Percentiles rank a stretch among this genome's conserved stretches.
Evolutionary conservation across 1,140 invertebrate species (phyloP).

Genomic region (Pogonomyrmex barbatus): DNA sequence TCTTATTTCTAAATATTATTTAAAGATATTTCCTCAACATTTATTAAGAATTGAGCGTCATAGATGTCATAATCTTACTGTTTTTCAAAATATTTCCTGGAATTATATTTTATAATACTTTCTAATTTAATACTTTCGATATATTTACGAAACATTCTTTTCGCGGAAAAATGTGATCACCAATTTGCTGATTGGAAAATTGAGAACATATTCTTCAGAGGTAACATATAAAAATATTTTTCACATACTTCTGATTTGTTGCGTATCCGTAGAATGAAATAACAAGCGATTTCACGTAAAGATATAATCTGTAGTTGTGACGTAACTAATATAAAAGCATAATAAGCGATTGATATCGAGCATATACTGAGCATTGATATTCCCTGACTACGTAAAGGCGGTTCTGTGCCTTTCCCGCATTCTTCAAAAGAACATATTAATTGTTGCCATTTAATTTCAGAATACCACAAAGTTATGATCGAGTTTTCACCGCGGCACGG

Average conservation of each 20-base stretch:
- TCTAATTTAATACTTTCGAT: constrained; percentile 17
- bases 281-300: neutral
- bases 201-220: neutral
- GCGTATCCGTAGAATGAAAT: neutral
- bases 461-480: constrained; percentile 67
- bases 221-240: neutral
- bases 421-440: constrained; percentile 39
- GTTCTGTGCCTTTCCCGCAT: constrained; percentile 35
- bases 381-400: neutral
- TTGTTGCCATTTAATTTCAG: constrained; percentile 62
- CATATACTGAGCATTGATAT: neutral
- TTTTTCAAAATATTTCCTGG: neutral
- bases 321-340: constrained; percentile 11
- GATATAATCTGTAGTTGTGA: constrained; percentile 5
- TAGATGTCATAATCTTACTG: neutral
- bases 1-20: neutral
- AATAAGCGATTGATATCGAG: constrained; percentile 53
- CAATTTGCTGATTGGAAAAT: neutral
- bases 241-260: neutral
- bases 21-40: neutral
- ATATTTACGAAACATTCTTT: neutral
- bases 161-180: neutral
- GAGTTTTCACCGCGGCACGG: constrained; percentile 68
- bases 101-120: neutral
- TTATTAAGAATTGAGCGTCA: neutral